Conservation (phyloP, 2,888 invertebrate genomes). For the Chaitophorus viminalis region DNA sequence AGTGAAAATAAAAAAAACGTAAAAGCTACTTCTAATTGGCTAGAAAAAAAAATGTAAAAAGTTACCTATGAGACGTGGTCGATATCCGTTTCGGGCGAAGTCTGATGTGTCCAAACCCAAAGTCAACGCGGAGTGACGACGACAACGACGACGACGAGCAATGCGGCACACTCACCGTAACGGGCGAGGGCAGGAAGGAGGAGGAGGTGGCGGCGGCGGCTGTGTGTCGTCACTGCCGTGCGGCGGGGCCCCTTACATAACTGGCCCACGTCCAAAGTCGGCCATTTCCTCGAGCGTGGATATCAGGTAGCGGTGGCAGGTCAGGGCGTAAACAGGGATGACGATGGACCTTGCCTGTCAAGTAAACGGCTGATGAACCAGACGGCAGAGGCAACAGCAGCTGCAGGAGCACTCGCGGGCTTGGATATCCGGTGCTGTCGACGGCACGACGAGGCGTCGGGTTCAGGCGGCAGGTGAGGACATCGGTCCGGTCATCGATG, state of each 20-base stretch:
- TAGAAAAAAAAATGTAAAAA: not conserved
- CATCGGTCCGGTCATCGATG: slow-evolving; percentile 23
- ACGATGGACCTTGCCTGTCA: not conserved
- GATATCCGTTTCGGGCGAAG: slow-evolving; percentile 30
- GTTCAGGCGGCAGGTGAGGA: slow-evolving; percentile 4
- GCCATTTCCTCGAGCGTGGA: slow-evolving; percentile 55
- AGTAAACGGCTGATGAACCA: not conserved
- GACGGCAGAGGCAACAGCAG: not conserved
- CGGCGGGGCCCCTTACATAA: slow-evolving; percentile 61
- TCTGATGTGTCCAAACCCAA: slow-evolving; percentile 57
- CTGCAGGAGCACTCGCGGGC: not conserved
- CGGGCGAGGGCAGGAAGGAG: slow-evolving; percentile 41
- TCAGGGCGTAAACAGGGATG: not conserved
- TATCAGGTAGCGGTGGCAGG: slow-evolving; percentile 20
- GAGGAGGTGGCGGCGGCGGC: slow-evolving; percentile 19
- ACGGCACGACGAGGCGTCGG: slow-evolving; percentile 3
- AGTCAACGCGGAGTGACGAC: slow-evolving; percentile 52
- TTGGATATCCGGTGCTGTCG: slow-evolving; percentile 43
- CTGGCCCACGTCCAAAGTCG: slow-evolving; percentile 61
- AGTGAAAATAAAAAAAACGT: not conserved
- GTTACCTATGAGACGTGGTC: slow-evolving; percentile 42
- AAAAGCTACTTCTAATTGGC: not conserved
- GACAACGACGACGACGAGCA: slow-evolving; percentile 36
- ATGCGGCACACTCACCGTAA: slow-evolving; percentile 41
- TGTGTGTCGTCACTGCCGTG: slow-evolving; percentile 58